Percentiles rank a stretch among this genome's conserved stretches.
These are phyloP conservation scores for Ericerus pela DNA, from an alignment of 1,140 invertebrate genomes.

Conservation along the genomic window DNA sequence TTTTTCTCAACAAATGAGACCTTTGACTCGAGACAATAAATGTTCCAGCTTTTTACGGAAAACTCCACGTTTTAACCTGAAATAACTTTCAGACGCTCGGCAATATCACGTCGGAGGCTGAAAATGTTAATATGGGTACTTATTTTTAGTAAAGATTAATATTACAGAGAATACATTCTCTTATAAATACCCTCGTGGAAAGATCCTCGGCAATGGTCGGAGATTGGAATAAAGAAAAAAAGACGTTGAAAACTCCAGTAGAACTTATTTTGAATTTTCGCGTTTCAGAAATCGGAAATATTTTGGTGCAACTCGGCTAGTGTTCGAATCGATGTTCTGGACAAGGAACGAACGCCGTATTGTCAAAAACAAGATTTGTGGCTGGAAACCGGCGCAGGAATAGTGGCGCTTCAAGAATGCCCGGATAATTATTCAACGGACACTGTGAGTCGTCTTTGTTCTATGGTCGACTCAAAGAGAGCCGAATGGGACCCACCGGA, in stretches of 20 bases:
- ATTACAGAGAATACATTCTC: too few species aligned
- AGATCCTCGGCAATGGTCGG: too few species aligned
- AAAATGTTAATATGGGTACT: too few species aligned
- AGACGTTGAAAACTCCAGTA: background rate
- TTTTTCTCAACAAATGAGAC: too few species aligned
- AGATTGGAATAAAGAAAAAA: too few species aligned
- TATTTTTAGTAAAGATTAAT: too few species aligned
- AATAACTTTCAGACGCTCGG: too few species aligned
- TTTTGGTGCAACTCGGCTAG: slow-evolving; percentile 2
- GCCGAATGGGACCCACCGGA: slow-evolving; percentile 56
- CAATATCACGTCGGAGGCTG: too few species aligned
- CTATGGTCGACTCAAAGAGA: slow-evolving; percentile 28
- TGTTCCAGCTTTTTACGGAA: too few species aligned
- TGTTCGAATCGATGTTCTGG: slow-evolving; percentile 3
- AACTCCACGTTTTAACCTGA: too few species aligned
- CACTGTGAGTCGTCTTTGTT: slow-evolving; percentile 18
- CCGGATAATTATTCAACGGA: slow-evolving; percentile 33
- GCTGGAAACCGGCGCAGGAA: slow-evolving; percentile 45
- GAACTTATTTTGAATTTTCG: background rate
- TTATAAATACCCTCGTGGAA: too few species aligned
- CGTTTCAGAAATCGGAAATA: slow-evolving; percentile 6
- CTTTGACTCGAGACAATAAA: too few species aligned
- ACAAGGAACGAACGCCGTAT: slow-evolving; percentile 13
- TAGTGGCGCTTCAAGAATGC: slow-evolving; percentile 41
- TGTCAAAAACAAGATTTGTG: slow-evolving; percentile 28